Evolutionary conservation across 2,113 vertebrate species (phyloP).

Genomic region (Chionis minor): DNA sequence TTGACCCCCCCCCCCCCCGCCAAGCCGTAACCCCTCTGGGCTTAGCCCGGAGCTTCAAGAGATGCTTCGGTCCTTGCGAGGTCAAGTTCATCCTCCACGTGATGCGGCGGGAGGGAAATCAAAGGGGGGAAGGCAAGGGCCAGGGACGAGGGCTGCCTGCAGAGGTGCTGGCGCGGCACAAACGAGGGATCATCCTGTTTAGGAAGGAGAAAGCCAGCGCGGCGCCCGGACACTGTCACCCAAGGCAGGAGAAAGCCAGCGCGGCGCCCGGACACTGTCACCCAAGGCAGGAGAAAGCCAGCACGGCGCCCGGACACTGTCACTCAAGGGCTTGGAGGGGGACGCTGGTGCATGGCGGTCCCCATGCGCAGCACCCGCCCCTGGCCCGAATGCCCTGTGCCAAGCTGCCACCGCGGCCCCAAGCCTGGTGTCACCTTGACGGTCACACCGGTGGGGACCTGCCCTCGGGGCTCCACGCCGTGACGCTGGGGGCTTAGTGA

Average conservation of each 20-base stretch:
- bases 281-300: neutral
- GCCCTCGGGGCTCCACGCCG: fast-evolving
- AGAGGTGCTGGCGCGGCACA: neutral
- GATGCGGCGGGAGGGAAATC: neutral
- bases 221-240: neutral
- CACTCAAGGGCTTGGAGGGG: neutral
- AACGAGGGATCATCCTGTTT: neutral
- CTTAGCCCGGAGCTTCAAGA: neutral
- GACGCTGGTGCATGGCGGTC: fast-evolving
- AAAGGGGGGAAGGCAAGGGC: neutral
- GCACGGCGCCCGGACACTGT: neutral
- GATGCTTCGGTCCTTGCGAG: neutral
- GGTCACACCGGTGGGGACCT: neutral
- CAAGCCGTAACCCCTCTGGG: neutral
- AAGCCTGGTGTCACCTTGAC: neutral
- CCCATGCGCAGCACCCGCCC: neutral
- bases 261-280: neutral
- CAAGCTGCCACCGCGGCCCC: too few relatives aligned
- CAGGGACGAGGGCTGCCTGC: neutral
- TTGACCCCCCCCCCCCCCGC: neutral
- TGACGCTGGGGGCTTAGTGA: fast-evolving
- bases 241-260: neutral
- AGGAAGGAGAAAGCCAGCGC: neutral
- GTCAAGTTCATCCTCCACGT: neutral
- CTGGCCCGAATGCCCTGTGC: neutral